Conservation (phyloP, 2,888 invertebrate species). For the Psylliodes chrysocephalus region DNA sequence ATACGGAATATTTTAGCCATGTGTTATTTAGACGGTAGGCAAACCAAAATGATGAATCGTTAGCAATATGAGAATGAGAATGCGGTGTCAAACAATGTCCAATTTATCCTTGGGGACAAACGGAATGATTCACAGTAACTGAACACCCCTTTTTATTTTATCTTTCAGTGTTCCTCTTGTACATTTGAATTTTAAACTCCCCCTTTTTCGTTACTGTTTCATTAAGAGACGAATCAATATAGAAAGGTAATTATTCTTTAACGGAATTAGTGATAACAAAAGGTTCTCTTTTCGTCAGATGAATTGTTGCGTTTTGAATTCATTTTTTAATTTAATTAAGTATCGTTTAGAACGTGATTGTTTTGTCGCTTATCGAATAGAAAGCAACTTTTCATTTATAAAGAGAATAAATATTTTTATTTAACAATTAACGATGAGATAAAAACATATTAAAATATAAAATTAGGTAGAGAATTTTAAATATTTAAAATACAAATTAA, state of each 20-base stretch:
- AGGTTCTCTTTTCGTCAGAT: no score
- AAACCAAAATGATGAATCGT: constrained; percentile 32
- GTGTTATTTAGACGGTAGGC: constrained; percentile 25
- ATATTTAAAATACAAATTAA: no score
- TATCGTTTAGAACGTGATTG: no score
- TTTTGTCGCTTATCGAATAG: no score
- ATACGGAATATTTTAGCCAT: no score
- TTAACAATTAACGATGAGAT: no score
- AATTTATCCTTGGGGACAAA: constrained; percentile 32
- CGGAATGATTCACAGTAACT: constrained; percentile 34
- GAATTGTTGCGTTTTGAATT: no score
- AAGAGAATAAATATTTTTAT: no score
- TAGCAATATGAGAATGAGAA: constrained; percentile 28
- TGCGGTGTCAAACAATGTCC: constrained; percentile 28
- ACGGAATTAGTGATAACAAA: not conserved
- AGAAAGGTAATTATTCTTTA: constrained; percentile 5
- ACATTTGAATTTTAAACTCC: constrained; percentile 31
- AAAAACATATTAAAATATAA: no score
- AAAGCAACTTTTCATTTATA: no score
- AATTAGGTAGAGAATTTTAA: no score
- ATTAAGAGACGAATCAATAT: constrained; percentile 6
- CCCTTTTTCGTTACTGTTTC: not conserved
- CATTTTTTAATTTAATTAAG: no score
- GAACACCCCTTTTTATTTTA: constrained; percentile 37
- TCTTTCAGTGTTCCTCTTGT: constrained; percentile 24